phyloP scores from a whole-genome alignment of 2,113 vertebrate species.

The Ptilorrhoa leucosticta region DNA sequence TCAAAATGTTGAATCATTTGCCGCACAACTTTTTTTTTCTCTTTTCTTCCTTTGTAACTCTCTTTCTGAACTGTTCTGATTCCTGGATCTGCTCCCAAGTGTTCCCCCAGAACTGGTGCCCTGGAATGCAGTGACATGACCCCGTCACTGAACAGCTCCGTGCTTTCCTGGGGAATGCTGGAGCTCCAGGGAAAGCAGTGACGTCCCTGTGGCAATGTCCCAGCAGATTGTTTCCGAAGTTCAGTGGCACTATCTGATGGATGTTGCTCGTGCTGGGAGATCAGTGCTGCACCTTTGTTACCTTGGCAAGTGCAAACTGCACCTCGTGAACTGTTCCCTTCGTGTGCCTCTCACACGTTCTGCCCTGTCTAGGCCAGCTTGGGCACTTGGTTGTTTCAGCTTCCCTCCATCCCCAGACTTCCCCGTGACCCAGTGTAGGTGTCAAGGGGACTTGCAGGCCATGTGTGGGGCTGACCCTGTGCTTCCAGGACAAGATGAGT shows the following conservation, averaged over 20 bases:
- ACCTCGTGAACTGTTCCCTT: not conserved
- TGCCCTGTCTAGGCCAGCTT: not conserved
- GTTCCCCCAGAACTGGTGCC: not conserved
- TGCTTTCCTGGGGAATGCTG: not conserved
- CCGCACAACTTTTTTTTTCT: too few relatives aligned
- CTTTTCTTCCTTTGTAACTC: too few relatives aligned
- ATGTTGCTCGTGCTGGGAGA: not conserved
- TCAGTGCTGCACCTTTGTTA: not conserved
- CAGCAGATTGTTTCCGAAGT: not conserved
- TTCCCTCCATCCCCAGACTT: not conserved
- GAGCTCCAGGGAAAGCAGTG: not conserved
- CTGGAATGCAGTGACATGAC: not conserved
- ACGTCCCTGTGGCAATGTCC: not conserved
- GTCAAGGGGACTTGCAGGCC: not conserved
- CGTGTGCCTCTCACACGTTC: not conserved
- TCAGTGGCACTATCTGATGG: not conserved
- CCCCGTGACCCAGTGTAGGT: fast-evolving
- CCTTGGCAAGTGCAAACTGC: not conserved
- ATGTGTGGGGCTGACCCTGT: not conserved
- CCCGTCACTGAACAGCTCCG: not conserved
- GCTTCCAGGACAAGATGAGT: not conserved
- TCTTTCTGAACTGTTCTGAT: too few relatives aligned
- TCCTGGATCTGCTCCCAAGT: too few relatives aligned
- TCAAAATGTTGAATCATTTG: too few relatives aligned
- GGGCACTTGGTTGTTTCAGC: not conserved